Percentiles rank a stretch among this genome's conserved stretches.
These are phyloP conservation scores for Botrylloides violaceus DNA, from an alignment of 23 tunicate species.

Conservation along the genomic window DNA sequence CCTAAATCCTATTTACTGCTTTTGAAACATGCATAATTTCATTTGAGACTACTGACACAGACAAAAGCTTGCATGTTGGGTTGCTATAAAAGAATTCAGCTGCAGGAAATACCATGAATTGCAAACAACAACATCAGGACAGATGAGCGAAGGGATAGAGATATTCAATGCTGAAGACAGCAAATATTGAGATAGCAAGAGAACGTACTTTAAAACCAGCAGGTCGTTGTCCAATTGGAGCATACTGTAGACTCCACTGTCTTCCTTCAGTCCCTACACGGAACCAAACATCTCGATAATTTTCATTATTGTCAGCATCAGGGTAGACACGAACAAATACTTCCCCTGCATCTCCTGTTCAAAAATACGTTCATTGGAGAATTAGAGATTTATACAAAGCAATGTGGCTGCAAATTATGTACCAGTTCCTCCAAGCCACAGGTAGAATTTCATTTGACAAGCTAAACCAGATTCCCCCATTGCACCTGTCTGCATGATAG, in stretches of 20 bases:
- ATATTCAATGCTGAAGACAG: not conserved
- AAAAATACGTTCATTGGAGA: not conserved
- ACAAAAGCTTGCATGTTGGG: too few species aligned
- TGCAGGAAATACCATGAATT: too few species aligned
- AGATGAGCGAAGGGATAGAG: too few species aligned
- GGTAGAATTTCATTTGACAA: conserved; percentile 63
- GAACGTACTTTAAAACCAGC: conserved; percentile 64
- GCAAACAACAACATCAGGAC: too few species aligned
- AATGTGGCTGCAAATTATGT: not conserved
- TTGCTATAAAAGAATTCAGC: too few species aligned
- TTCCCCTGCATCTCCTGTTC: conserved; percentile 79
- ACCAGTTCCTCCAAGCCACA: conserved; percentile 79
- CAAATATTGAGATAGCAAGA: not conserved
- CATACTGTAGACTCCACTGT: conserved; percentile 71
- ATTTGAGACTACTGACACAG: too few species aligned
- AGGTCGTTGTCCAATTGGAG: conserved; percentile 63
- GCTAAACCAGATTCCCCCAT: conserved; percentile 72
- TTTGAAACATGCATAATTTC: too few species aligned
- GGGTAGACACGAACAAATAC: conserved; percentile 72
- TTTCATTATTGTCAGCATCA: conserved; percentile 48
- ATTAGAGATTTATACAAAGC: too few species aligned
- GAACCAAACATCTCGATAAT: conserved; percentile 71
- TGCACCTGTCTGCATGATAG: conserved; percentile 69
- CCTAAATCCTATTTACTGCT: too few species aligned
- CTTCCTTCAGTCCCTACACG: conserved; percentile 66